These are phyloP conservation scores for Chelonus formosanus DNA, from an alignment of 2,888 invertebrate genomes.

Conservation along the genomic window DNA sequence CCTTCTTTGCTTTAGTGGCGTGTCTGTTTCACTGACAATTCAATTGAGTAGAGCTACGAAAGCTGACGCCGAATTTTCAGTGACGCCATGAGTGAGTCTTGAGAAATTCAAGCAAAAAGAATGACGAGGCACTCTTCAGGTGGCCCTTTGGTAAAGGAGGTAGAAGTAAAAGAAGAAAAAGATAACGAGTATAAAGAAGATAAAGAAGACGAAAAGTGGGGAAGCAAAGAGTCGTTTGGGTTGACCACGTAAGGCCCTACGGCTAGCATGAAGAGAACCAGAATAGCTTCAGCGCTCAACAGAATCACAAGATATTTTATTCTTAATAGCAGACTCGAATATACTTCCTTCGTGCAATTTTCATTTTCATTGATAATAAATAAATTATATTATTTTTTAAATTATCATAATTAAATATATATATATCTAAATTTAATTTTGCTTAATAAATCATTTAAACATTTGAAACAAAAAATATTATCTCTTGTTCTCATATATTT, in stretches of 20 bases:
- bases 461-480: too few species aligned
- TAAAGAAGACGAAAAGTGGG: conserved; percentile 3
- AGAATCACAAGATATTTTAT: conserved; percentile 37
- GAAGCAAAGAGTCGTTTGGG: conserved; percentile 5
- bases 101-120: conserved; percentile 13
- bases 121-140: conserved; percentile 9
- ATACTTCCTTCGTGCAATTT: conserved; percentile 26
- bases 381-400: too few species aligned
- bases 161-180: conserved; percentile 8
- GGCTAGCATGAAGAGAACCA: conserved; percentile 58
- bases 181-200: conserved; percentile 17
- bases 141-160: conserved; percentile 16
- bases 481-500: too few species aligned
- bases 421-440: too few species aligned
- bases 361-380: background rate
- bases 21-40: conserved; percentile 23
- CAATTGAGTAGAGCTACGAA: conserved; percentile 16
- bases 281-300: conserved; percentile 46
- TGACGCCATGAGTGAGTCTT: conserved; percentile 21
- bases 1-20: conserved; percentile 7
- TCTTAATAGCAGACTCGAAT: conserved; percentile 47
- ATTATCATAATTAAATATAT: too few species aligned
- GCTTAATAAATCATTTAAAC: too few species aligned
- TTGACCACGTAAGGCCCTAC: conserved; percentile 50
- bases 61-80: conserved; percentile 25